These are phyloP conservation scores for Mastomys natalensis DNA, from an alignment of 2,113 vertebrate species.

Conservation along the genomic window DNA sequence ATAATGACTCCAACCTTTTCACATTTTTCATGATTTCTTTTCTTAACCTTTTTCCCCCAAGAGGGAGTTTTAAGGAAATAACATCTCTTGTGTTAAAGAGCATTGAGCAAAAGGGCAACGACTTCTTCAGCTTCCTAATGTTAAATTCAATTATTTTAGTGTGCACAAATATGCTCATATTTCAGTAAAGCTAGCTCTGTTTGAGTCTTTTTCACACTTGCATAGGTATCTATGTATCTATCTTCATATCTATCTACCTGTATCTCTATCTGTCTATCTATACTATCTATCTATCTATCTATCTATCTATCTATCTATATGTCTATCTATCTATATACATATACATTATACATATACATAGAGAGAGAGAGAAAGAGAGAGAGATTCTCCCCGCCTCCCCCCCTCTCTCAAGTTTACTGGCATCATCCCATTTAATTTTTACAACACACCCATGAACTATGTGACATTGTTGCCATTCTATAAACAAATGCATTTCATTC, in stretches of 20 bases:
- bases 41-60: slow-evolving; percentile 69
- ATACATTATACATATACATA: not conserved
- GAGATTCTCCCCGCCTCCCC: too few relatives aligned
- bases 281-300: too few relatives aligned
- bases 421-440: slow-evolving; percentile 12
- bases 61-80: slow-evolving; percentile 56
- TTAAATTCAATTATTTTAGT: slow-evolving; percentile 43
- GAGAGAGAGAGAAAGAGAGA: too few relatives aligned
- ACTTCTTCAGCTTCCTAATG: not conserved
- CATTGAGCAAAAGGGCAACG: slow-evolving; percentile 4
- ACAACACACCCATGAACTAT: not conserved
- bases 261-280: too few relatives aligned
- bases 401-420: not conserved
- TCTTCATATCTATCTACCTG: not conserved
- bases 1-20: slow-evolving; percentile 36
- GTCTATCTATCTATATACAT: not conserved
- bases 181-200: not conserved
- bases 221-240: not conserved
- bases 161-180: not conserved
- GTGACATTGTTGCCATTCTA: not conserved
- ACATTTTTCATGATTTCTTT: slow-evolving; percentile 62
- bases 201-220: not conserved
- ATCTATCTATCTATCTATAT: too few relatives aligned
- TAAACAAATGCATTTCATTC: not conserved
- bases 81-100: not conserved